phyloP scores from a whole-genome alignment of 37 sponge, comb jelly and placozoan species.

The Eunapius fragilis region DNA sequence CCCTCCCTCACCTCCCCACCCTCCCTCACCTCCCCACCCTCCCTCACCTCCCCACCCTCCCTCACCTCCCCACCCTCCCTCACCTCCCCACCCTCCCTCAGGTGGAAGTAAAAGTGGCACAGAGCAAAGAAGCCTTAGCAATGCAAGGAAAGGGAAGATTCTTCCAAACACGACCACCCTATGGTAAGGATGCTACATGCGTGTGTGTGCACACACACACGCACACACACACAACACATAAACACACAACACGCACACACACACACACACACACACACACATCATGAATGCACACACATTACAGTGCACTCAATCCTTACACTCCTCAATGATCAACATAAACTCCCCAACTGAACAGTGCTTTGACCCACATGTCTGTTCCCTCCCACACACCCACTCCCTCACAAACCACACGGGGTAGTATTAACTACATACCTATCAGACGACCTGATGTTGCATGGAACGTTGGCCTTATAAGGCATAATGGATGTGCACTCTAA shows the following conservation, averaged over 20 bases:
- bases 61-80: no score
- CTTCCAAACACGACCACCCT: neutral
- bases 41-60: no score
- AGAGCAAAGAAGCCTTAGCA: slow-evolving; percentile 86
- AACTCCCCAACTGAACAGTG: neutral
- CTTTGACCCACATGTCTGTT: neutral
- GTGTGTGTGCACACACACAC: neutral
- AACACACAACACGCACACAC: neutral
- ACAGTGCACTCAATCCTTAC: neutral
- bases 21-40: no score
- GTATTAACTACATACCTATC: no score
- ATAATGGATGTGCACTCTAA: no score
- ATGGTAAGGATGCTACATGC: slow-evolving; percentile 19
- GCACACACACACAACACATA: neutral
- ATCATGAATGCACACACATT: neutral
- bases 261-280: neutral
- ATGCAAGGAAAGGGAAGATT: slow-evolving; percentile 28
- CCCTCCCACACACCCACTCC: no score
- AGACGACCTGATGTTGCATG: no score
- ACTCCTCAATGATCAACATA: neutral
- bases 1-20: no score
- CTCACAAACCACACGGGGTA: no score
- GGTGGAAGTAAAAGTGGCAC: slow-evolving; percentile 93
- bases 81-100: no score
- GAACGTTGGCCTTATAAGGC: no score